These are phyloP conservation scores for Thaleichthys pacificus DNA, from an alignment of 2,797 vertebrate genomes.

Conservation along the genomic window DNA sequence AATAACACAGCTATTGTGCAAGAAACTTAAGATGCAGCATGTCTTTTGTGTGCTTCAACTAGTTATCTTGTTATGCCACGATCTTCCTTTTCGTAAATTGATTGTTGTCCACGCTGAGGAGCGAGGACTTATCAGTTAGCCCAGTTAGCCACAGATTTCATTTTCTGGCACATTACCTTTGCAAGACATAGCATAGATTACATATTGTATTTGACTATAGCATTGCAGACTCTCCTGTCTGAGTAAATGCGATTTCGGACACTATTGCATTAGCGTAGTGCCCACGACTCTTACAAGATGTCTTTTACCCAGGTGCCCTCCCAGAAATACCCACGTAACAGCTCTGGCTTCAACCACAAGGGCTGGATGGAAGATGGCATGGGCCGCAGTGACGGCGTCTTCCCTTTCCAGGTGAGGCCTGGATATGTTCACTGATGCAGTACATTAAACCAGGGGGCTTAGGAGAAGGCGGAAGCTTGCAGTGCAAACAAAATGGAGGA, in stretches of 20 bases:
- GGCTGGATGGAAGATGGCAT: conserved; percentile 96
- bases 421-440: neutral
- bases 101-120: no score
- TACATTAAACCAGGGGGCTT: neutral
- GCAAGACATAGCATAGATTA: neutral
- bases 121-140: no score
- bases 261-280: no score
- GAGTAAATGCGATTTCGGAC: no score
- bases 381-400: conserved; percentile 92
- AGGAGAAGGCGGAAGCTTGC: conserved; percentile 2
- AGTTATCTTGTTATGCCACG: no score
- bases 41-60: no score
- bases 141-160: no score
- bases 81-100: no score
- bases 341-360: conserved; percentile 92
- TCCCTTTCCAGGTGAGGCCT: conserved; percentile 93
- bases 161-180: no score
- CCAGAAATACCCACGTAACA: conserved; percentile 96
- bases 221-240: no score
- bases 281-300: neutral
- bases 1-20: neutral
- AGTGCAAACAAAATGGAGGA: conserved; percentile 6
- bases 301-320: conserved; percentile 80
- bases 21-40: neutral
- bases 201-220: neutral